Evolutionary conservation across 2,113 vertebrate species (phyloP).

Genomic region (Petaurus breviceps): DNA sequence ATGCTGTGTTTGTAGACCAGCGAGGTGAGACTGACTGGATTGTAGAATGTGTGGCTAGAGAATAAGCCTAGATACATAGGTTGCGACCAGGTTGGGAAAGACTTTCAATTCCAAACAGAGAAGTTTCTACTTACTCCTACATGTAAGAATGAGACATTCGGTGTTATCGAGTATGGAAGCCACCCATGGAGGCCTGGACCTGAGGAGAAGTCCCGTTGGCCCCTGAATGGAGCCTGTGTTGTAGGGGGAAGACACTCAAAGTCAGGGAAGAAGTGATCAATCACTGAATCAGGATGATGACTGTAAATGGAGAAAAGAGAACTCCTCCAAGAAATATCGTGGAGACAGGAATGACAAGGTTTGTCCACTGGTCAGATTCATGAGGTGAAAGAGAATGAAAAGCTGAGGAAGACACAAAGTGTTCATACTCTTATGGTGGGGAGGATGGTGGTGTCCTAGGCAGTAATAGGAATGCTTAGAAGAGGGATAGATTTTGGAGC

Average conservation of each 20-base stretch:
- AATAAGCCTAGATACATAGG: background rate
- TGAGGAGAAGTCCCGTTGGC: background rate
- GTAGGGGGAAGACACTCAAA: background rate
- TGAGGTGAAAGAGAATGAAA: background rate
- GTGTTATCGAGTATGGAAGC: background rate
- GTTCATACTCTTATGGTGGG: too few relatives aligned
- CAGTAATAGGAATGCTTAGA: background rate
- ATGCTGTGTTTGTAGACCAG: background rate
- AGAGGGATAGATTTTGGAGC: background rate
- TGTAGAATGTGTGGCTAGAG: background rate
- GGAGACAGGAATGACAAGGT: background rate
- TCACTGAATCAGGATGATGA: background rate
- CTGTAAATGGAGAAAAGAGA: background rate
- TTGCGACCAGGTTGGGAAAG: background rate
- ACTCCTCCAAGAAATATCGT: background rate
- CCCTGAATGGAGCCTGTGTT: background rate
- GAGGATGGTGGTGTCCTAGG: background rate
- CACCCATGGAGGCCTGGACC: background rate
- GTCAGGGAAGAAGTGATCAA: background rate
- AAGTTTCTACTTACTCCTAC: background rate
- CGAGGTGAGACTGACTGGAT: background rate
- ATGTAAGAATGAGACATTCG: background rate
- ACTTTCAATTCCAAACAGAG: background rate
- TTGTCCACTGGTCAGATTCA: background rate
- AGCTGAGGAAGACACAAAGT: background rate